Conservation (phyloP, 2,797 vertebrate genomes). For the Mormyrus hasselquistii region DNA sequence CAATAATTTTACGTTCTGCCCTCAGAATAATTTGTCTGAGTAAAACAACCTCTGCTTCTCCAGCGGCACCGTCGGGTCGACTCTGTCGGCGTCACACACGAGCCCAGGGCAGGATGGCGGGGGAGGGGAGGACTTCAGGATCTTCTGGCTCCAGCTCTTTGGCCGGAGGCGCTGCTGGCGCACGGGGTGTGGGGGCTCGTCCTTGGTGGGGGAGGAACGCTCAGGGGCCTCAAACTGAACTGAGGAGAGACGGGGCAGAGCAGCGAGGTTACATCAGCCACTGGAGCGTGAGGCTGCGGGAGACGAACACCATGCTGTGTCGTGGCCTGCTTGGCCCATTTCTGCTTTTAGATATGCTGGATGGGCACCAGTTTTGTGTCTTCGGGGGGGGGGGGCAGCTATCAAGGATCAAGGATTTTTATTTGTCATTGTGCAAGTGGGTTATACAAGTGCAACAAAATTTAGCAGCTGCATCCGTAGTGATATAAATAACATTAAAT, state of each 20-base stretch:
- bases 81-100: constrained; percentile 58
- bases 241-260: constrained; percentile 44
- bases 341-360: neutral
- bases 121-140: constrained; percentile 44
- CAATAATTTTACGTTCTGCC: neutral
- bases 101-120: constrained; percentile 36
- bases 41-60: constrained; percentile 83
- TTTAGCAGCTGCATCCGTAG: neutral
- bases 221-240: constrained; percentile 86
- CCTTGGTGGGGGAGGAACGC: constrained; percentile 55
- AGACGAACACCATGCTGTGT: neutral
- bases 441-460: neutral
- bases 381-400: neutral
- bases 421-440: neutral
- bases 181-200: constrained; percentile 50
- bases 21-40: neutral
- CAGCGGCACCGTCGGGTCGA: constrained; percentile 75
- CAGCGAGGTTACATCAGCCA: neutral
- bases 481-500: neutral
- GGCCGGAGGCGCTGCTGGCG: constrained; percentile 63
- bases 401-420: neutral
- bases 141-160: constrained; percentile 85
- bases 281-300: neutral
- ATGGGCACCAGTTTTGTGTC: neutral
- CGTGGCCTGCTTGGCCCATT: neutral